Conservation (phyloP, 2,888 invertebrate species). For the Phortica magna region DNA sequence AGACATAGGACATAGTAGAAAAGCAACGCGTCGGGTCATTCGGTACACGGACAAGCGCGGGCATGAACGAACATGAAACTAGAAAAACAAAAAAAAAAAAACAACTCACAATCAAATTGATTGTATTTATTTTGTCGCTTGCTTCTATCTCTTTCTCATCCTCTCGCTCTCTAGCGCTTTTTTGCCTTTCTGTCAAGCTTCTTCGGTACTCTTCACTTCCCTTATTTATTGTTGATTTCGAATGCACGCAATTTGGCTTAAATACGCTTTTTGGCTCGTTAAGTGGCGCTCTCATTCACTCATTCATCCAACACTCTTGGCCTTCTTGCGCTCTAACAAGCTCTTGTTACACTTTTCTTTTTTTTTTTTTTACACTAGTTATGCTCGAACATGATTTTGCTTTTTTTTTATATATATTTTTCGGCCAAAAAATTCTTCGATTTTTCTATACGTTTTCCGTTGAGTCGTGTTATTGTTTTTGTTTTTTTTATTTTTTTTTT, state of each 20-base stretch:
- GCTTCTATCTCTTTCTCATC: constrained; percentile 17
- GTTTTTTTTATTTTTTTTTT: no score
- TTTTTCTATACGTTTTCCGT: constrained; percentile 37
- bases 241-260: constrained; percentile 58
- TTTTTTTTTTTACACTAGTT: background rate
- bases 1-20: background rate
- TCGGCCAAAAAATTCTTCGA: background rate
- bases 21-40: background rate
- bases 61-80: background rate
- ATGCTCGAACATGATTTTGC: background rate
- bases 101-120: constrained; percentile 63
- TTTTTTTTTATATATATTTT: constrained; percentile 42
- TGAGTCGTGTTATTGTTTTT: background rate
- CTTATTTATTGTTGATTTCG: constrained; percentile 30
- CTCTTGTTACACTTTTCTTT: constrained; percentile 38
- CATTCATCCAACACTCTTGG: background rate
- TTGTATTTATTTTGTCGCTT: constrained; percentile 64
- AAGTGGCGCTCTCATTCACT: constrained; percentile 53
- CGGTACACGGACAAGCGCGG: background rate
- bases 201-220: no score
- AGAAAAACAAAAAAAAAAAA: background rate
- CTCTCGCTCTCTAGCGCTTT: constrained; percentile 25
- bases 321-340: constrained; percentile 55
- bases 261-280: constrained; percentile 69
- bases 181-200: constrained; percentile 31